These are phyloP conservation scores for Melanargia galathea DNA, from an alignment of 2,888 invertebrate species.

Conservation along the genomic window DNA sequence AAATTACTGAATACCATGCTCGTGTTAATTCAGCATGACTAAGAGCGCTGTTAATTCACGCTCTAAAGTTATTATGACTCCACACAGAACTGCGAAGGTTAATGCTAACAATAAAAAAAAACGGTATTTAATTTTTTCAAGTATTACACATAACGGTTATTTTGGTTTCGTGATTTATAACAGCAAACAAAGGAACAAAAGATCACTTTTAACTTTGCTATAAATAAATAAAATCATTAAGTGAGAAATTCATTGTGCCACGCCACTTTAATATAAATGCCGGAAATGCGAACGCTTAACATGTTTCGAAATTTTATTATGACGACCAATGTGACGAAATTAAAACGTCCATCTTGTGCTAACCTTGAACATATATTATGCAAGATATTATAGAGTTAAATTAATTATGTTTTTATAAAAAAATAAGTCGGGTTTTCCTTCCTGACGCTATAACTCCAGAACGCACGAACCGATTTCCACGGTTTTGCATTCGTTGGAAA, in stretches of 20 bases:
- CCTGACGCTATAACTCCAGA: too few relatives aligned
- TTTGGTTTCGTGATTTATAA: not conserved
- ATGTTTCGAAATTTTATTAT: too few relatives aligned
- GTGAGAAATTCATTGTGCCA: not conserved
- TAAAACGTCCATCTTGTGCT: too few relatives aligned
- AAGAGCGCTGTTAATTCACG: slow-evolving; percentile 37
- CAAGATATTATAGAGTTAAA: too few relatives aligned
- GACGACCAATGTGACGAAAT: too few relatives aligned
- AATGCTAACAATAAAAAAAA: slow-evolving; percentile 30
- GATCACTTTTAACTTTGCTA: not conserved
- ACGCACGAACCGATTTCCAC: too few relatives aligned
- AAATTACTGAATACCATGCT: slow-evolving; percentile 31
- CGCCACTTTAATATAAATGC: not conserved
- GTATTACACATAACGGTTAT: not conserved
- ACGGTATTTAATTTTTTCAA: slow-evolving; percentile 4
- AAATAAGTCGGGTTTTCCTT: too few relatives aligned
- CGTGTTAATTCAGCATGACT: slow-evolving; percentile 42
- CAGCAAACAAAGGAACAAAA: not conserved
- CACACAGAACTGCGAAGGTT: slow-evolving; percentile 37
- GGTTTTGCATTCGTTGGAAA: too few relatives aligned
- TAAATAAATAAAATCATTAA: not conserved
- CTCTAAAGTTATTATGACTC: slow-evolving; percentile 42
- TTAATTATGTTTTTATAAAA: too few relatives aligned
- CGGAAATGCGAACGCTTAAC: not conserved
- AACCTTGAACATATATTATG: not conserved